A percentile compares a stretch with the other conserved stretches of the same genome.
phyloP scores from a whole-genome alignment of 2,113 vertebrate genomes.

The Actinemys pallida region DNA sequence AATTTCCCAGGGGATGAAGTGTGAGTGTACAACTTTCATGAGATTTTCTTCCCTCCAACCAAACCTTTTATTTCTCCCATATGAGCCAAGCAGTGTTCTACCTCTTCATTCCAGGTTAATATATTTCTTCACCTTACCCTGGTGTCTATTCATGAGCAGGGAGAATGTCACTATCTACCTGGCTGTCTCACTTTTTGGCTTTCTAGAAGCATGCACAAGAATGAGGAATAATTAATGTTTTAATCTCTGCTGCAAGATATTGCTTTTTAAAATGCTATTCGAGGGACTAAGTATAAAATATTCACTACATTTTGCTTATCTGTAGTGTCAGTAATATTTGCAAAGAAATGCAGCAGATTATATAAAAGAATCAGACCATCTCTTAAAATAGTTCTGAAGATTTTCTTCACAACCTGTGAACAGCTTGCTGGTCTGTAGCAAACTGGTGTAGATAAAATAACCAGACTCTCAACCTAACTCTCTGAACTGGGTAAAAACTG shows the following conservation, averaged over 20 bases:
- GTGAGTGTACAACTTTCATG: neutral
- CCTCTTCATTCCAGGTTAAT: neutral
- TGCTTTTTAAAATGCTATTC: neutral
- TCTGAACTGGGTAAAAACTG: neutral
- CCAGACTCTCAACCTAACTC: neutral
- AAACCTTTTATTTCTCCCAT: neutral
- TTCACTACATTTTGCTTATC: neutral
- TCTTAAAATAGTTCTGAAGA: neutral
- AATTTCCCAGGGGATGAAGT: neutral
- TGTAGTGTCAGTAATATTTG: neutral
- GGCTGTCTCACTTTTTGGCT: neutral
- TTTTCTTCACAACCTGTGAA: neutral
- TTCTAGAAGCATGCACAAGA: neutral
- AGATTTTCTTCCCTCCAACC: neutral
- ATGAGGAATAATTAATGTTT: neutral
- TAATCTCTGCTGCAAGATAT: neutral
- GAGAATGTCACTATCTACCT: neutral
- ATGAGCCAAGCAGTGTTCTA: neutral
- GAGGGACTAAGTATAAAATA: neutral
- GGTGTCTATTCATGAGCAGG: neutral
- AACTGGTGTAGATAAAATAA: neutral
- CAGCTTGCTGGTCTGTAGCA: neutral
- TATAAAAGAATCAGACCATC: neutral
- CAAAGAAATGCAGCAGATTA: conserved; percentile 1
- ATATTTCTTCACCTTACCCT: neutral